These are phyloP conservation scores for Anneissia japonica DNA, from an alignment of 35 echinoderm and acorn worm species.

Conservation along the genomic window DNA sequence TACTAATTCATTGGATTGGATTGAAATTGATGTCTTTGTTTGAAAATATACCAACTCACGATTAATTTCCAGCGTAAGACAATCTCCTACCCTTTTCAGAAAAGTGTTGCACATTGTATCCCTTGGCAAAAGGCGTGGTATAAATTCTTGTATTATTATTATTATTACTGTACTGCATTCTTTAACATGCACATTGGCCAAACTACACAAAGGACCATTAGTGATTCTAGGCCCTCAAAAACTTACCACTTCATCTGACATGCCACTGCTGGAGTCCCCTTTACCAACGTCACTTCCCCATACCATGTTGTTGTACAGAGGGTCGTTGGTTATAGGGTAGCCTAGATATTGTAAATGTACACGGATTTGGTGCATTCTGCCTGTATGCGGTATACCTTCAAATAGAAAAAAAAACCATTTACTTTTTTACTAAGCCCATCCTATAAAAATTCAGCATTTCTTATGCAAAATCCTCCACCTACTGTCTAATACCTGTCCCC, in stretches of 20 bases:
- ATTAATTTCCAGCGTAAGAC: too few species aligned
- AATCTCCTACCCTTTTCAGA: too few species aligned
- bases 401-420: too few species aligned
- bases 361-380: slow-evolving; percentile 90
- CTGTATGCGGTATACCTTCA: slow-evolving; percentile 79
- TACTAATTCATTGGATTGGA: too few species aligned
- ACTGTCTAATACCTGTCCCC: too few species aligned
- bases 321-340: slow-evolving; percentile 85
- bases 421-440: too few species aligned
- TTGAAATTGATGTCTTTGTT: too few species aligned
- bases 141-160: neutral
- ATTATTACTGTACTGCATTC: neutral
- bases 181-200: too few species aligned
- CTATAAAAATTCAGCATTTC: too few species aligned
- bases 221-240: neutral
- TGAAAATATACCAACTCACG: too few species aligned
- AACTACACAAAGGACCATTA: too few species aligned
- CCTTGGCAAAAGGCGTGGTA: neutral
- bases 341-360: slow-evolving; percentile 82
- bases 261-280: slow-evolving; percentile 17
- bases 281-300: slow-evolving; percentile 65
- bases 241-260: slow-evolving; percentile 55
- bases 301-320: slow-evolving; percentile 75
- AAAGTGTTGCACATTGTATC: neutral
- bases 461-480: too few species aligned